Evolutionary conservation across 1,140 invertebrate genomes (phyloP).

Genomic region (Formica selysi): DNA sequence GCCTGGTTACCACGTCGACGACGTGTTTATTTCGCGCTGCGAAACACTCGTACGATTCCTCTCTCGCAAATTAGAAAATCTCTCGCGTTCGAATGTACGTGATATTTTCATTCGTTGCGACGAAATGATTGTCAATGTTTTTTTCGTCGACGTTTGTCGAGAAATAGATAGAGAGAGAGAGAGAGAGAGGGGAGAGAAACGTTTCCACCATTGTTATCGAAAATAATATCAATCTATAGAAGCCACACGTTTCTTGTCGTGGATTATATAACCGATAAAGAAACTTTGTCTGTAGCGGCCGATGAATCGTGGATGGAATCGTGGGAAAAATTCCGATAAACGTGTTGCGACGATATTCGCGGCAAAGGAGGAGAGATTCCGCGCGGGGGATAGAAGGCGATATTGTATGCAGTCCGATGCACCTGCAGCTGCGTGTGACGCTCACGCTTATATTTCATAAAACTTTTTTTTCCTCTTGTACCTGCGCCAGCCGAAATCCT

Average conservation of each 20-base stretch:
- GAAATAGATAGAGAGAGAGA: background rate
- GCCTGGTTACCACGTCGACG: background rate
- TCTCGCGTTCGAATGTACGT: background rate
- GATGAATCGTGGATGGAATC: background rate
- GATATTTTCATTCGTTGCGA: slow-evolving; percentile 2
- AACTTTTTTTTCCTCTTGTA: slow-evolving; percentile 15
- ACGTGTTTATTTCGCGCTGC: background rate
- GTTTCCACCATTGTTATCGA: slow-evolving; percentile 35
- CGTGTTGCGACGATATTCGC: slow-evolving; percentile 26
- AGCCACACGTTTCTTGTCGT: background rate
- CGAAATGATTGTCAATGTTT: slow-evolving; percentile 32
- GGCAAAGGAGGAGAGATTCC: background rate
- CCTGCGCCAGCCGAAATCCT: slow-evolving; percentile 26
- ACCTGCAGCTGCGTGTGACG: slow-evolving; percentile 72
- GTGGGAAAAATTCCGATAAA: slow-evolving; percentile 60
- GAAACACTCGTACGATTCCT: background rate
- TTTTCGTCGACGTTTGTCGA: background rate
- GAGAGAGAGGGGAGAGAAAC: slow-evolving; percentile 36
- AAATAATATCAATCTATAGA: slow-evolving; percentile 67
- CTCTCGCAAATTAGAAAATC: slow-evolving; percentile 34
- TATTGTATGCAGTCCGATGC: slow-evolving; percentile 70
- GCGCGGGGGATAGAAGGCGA: slow-evolving; percentile 7
- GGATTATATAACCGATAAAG: too few species aligned
- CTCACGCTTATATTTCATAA: slow-evolving; percentile 64
- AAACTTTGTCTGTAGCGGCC: background rate